Evolutionary conservation across 2,113 vertebrate species (phyloP), one percentile per base, ranked within the genome.

Genomic region (Hemiprocne comata): DNA sequence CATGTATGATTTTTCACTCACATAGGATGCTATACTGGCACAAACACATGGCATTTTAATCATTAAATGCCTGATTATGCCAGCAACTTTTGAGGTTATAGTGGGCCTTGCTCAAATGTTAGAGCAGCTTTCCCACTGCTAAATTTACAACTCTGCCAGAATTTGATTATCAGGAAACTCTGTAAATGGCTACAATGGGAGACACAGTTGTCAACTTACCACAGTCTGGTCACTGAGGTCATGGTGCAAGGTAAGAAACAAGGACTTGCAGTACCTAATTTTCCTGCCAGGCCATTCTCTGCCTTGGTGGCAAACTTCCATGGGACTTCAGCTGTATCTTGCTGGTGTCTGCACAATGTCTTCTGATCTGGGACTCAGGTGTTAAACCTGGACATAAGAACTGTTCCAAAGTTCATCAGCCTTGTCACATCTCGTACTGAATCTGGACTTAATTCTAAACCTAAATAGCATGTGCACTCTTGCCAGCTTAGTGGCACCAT

Each of bases 391-490:
- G 34, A 76, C 11, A 53, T 26, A 23, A 64, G 73, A 69, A 29
- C 0, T 0, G 3, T 51, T 60, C 18, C 25, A 4, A 38, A 84
- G 13, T 65, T 25, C 34, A 42, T 61, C 8, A 53, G 16, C 40
- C 78, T 44, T 15, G 9, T 31, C 66, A 42, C 36, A 55, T 42
- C 11, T n/a, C 26, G 17, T 38, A 13, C 10, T 18, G 46, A 74
- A 44, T 20, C 13, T 62, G 20, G 20, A 29, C 57, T 87, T 82
- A 78, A 62, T 36, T 36, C 18, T 78, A 23, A 78, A 58, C 25
- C 42, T 57, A 85, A 71, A 33, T 7, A 82, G 7, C 8, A n/a
- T 3, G 2, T 2, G 3, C 13, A 28, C 11, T 40, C 24, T 62
- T 75, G 42, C 17, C 31, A 66, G 13, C 18, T 88, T 88, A 44